phyloP scores from a whole-genome alignment of 2,113 vertebrate genomes.

The Neogale vison region DNA sequence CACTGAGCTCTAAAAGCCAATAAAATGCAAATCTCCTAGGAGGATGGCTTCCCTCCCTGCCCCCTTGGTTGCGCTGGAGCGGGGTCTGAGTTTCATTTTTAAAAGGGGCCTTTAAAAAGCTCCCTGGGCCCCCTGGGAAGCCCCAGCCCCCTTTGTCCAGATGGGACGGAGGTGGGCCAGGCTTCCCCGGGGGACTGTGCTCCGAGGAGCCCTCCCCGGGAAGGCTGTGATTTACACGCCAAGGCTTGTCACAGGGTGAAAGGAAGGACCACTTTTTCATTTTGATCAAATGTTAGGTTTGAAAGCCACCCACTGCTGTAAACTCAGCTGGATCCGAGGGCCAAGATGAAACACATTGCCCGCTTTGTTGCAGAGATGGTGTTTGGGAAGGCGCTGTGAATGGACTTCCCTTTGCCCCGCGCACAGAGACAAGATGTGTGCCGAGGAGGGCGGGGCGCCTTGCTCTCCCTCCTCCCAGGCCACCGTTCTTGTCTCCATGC shows the following conservation, averaged over 20 bases:
- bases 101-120: constrained; percentile 79
- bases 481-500: fast-evolving
- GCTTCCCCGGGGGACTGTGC: constrained; percentile 77
- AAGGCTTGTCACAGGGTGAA: constrained; percentile 84
- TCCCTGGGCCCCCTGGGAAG: constrained; percentile 59
- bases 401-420: constrained; percentile 68
- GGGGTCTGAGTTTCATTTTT: constrained; percentile 59
- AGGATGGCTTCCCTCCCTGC: not conserved
- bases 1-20: not conserved
- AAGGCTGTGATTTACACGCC: constrained; percentile 86
- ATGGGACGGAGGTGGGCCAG: constrained; percentile 74
- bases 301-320: constrained; percentile 85
- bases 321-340: constrained; percentile 80
- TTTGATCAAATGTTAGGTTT: constrained; percentile 84
- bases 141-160: constrained; percentile 80
- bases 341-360: constrained; percentile 81
- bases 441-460: not conserved
- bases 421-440: constrained; percentile 21
- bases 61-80: not conserved
- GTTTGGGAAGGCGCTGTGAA: constrained; percentile 71
- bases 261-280: constrained; percentile 84
- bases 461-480: not conserved
- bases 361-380: constrained; percentile 81
- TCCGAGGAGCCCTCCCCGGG: constrained; percentile 76
- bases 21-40: not conserved